Evolutionary conservation across 2,888 invertebrate genomes (phyloP).

Genomic region (Diadegma fenestrale): DNA sequence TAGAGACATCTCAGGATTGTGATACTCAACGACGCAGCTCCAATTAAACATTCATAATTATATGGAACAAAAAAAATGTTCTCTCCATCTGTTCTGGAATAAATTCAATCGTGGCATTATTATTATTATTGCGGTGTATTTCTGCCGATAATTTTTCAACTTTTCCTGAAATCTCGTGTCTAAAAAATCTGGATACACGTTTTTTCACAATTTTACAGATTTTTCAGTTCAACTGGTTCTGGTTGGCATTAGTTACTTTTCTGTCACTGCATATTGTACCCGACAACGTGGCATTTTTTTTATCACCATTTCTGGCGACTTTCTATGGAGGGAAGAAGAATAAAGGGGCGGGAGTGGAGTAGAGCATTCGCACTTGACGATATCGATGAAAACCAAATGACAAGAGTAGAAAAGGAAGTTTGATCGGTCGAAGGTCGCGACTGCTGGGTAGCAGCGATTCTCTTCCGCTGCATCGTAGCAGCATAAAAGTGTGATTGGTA

Average conservation of each 20-base stretch:
- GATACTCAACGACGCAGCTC: too few relatives aligned
- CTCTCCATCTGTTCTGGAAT: too few relatives aligned
- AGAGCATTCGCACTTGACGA: conserved; percentile 12
- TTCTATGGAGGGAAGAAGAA: neutral
- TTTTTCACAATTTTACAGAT: neutral
- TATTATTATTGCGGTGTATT: neutral
- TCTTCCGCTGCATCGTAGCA: conserved; percentile 13
- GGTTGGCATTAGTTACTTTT: neutral
- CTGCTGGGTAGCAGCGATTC: conserved; percentile 1
- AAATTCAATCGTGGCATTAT: too few relatives aligned
- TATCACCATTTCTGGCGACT: neutral
- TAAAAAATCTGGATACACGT: neutral
- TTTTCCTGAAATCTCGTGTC: neutral
- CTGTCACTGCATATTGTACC: neutral
- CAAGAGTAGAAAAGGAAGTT: conserved; percentile 14
- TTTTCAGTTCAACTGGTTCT: neutral
- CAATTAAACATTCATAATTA: too few relatives aligned
- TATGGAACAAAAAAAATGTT: too few relatives aligned
- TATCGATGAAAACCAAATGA: conserved; percentile 15
- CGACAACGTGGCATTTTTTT: neutral
- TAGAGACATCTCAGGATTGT: too few relatives aligned
- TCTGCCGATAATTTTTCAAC: neutral
- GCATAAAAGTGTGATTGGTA: conserved; percentile 34
- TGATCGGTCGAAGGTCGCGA: conserved; percentile 30
- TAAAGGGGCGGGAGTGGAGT: neutral